These are phyloP conservation scores for Polyommatus icarus DNA, from an alignment of 2,888 invertebrate genomes.

Conservation along the genomic window DNA sequence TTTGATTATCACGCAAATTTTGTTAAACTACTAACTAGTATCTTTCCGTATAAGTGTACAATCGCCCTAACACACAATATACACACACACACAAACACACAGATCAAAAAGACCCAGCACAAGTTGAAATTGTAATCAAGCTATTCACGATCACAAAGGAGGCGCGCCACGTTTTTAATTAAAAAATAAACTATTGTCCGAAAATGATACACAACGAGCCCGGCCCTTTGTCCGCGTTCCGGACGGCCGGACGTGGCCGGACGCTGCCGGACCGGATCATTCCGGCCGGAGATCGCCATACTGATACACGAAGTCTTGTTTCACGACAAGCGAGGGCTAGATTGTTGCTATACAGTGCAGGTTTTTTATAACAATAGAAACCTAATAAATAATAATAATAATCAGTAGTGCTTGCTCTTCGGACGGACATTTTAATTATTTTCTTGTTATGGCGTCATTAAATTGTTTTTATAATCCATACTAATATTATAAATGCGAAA, in stretches of 20 bases:
- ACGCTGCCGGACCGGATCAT: not conserved
- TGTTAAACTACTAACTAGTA: too few relatives aligned
- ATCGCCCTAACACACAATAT: too few relatives aligned
- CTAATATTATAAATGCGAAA: too few relatives aligned
- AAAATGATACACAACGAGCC: conserved; percentile 8
- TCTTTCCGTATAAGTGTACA: too few relatives aligned
- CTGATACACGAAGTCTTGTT: not conserved
- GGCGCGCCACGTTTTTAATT: conserved; percentile 7
- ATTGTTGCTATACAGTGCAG: not conserved
- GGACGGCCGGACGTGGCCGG: not conserved
- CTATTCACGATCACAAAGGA: conserved; percentile 10
- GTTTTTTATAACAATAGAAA: too few relatives aligned
- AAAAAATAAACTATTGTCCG: conserved; percentile 19
- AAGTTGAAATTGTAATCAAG: not conserved
- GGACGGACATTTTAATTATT: too few relatives aligned
- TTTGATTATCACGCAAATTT: too few relatives aligned
- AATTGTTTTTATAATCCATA: too few relatives aligned
- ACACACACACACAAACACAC: not conserved
- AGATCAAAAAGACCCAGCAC: not conserved
- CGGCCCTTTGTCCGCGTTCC: not conserved
- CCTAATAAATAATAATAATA: too few relatives aligned
- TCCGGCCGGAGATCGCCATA: not conserved
- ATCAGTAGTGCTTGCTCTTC: too few relatives aligned
- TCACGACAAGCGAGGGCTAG: not conserved
- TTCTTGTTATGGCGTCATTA: too few relatives aligned